phyloP scores from a whole-genome alignment of 2,888 invertebrate species.

The Eudemis profundana region DNA sequence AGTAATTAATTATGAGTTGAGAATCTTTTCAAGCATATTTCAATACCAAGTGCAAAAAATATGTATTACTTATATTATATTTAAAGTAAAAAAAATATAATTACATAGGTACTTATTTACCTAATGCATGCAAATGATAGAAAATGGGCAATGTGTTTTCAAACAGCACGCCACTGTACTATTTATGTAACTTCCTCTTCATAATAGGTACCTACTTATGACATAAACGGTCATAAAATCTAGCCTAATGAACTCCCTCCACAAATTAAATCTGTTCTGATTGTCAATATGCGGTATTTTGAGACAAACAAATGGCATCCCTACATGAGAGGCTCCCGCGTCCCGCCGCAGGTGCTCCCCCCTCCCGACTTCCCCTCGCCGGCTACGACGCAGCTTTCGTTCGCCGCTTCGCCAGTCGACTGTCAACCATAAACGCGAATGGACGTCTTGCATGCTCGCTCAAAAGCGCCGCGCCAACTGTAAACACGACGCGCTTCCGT shows the following conservation, averaged over 20 bases:
- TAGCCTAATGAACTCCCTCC: not conserved
- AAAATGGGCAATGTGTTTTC: too few species aligned
- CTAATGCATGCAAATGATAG: too few species aligned
- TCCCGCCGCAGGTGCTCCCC: slow-evolving; percentile 78
- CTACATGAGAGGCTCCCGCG: slow-evolving; percentile 62
- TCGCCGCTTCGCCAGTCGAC: slow-evolving; percentile 69
- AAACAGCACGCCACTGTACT: too few species aligned
- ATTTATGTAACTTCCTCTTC: slow-evolving; percentile 1
- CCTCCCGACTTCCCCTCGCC: slow-evolving; percentile 57
- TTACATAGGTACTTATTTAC: too few species aligned
- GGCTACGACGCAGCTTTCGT: slow-evolving; percentile 57
- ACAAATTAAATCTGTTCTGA: slow-evolving; percentile 31
- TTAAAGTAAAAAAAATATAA: too few species aligned
- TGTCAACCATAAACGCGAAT: slow-evolving; percentile 74
- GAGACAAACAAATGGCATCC: slow-evolving; percentile 44
- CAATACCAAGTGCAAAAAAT: too few species aligned
- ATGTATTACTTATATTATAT: too few species aligned
- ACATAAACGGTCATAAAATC: slow-evolving; percentile 6
- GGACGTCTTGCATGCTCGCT: slow-evolving; percentile 56
- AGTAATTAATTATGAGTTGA: too few species aligned
- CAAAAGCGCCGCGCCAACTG: slow-evolving; percentile 77
- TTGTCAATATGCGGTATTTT: slow-evolving; percentile 41
- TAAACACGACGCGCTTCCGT: slow-evolving; percentile 83
- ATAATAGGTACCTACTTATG: too few species aligned
- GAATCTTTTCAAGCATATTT: too few species aligned